Evolutionary conservation across 2,797 vertebrate species (phyloP).

Genomic region (Darevskia mixta): DNA sequence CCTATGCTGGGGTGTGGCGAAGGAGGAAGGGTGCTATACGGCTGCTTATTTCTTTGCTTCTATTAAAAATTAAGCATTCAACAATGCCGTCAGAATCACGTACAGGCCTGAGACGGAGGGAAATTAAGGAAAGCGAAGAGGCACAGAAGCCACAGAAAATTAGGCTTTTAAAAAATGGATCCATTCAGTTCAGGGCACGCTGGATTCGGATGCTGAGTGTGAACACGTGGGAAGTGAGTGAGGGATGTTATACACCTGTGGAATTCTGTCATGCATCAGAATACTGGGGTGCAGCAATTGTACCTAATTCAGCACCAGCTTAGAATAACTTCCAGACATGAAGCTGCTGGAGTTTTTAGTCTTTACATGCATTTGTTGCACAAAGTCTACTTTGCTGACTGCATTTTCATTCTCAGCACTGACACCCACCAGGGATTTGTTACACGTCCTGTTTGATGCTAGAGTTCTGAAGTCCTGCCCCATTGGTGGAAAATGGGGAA

Average conservation of each 20-base stretch:
- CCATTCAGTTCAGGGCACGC: rapidly evolving
- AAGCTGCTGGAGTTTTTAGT: not conserved
- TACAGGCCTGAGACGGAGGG: not conserved
- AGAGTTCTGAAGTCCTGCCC: not conserved
- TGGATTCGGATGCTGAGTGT: rapidly evolving
- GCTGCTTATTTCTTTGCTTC: slow-evolving; percentile 10
- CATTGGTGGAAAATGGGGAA: not conserved
- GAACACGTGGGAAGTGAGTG: rapidly evolving
- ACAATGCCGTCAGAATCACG: not conserved
- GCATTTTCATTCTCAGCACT: slow-evolving; percentile 50
- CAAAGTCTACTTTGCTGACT: slow-evolving; percentile 31
- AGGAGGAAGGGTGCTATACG: slow-evolving; percentile 1
- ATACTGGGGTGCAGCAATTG: not conserved
- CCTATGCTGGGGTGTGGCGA: not conserved
- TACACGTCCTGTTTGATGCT: too few relatives aligned
- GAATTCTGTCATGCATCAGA: rapidly evolving
- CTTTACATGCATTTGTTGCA: not conserved
- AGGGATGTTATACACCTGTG: too few relatives aligned
- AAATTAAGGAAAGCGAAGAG: not conserved
- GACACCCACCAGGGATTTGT: slow-evolving; percentile 46
- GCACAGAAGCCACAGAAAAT: not conserved
- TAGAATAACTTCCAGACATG: not conserved
- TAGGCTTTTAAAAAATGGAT: not conserved
- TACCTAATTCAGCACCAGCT: slow-evolving; percentile 19
- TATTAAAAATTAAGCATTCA: slow-evolving; percentile 32